Evolutionary conservation across 2,113 vertebrate species (phyloP).

Genomic region (Macrotis lagotis): DNA sequence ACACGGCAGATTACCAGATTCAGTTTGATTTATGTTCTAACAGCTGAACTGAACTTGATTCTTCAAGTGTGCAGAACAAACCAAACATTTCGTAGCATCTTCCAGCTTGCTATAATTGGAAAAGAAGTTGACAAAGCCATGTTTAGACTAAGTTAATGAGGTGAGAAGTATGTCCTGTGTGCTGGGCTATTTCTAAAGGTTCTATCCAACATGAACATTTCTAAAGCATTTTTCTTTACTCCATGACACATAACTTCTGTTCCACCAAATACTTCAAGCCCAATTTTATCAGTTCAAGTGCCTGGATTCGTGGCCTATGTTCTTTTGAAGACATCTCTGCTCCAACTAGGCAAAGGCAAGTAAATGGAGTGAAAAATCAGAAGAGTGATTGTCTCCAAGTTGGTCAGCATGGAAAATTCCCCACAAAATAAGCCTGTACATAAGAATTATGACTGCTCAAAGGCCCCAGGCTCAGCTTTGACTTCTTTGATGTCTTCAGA

Average conservation of each 20-base stretch:
- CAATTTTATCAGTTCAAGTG: constrained; percentile 38
- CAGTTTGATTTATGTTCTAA: constrained; percentile 68
- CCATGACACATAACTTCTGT: constrained; percentile 63
- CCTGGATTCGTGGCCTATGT: constrained; percentile 36
- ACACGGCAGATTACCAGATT: constrained; percentile 60
- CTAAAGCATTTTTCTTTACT: constrained; percentile 49
- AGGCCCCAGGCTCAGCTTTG: constrained; percentile 4
- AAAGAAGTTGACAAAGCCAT: constrained; percentile 72
- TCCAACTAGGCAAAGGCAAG: neutral
- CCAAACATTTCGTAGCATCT: constrained; percentile 57
- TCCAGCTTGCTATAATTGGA: constrained; percentile 60
- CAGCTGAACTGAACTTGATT: constrained; percentile 56
- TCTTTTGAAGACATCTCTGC: constrained; percentile 35
- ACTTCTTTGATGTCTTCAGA: neutral
- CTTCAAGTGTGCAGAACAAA: constrained; percentile 59
- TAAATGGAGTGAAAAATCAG: constrained; percentile 2
- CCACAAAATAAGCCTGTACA: neutral
- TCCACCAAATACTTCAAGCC: constrained; percentile 62
- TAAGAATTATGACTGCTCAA: neutral
- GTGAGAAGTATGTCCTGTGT: constrained; percentile 70
- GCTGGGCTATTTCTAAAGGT: constrained; percentile 53
- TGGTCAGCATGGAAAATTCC: neutral
- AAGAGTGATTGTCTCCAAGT: constrained; percentile 28
- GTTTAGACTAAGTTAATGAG: constrained; percentile 71
- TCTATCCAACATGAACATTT: constrained; percentile 51